Percentiles rank a stretch among this genome's conserved stretches.
phyloP scores from a whole-genome alignment of 2,797 vertebrate species.

The Sebastes hopkinsi region DNA sequence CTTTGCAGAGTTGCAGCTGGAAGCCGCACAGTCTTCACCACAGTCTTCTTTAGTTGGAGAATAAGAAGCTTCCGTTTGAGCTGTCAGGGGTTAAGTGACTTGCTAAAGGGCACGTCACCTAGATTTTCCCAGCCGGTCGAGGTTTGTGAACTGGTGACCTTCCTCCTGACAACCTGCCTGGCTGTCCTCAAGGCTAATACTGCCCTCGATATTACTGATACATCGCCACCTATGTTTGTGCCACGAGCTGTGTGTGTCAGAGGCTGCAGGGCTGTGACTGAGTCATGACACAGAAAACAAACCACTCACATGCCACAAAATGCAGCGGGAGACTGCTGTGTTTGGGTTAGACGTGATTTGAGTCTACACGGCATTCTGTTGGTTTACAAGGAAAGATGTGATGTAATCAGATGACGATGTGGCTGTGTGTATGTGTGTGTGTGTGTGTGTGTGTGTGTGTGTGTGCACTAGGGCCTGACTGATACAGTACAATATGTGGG shows the following conservation, averaged over 20 bases:
- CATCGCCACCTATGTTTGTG: conserved; percentile 28
- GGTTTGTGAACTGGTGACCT: conserved; percentile 63
- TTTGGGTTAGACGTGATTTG: conserved; percentile 24
- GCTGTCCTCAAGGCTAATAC: conserved; percentile 32
- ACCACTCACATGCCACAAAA: conserved; percentile 23
- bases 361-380: conserved; percentile 2
- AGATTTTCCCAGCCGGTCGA: conserved; percentile 48
- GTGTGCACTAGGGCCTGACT: background rate
- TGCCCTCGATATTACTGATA: conserved; percentile 57
- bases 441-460: too few species aligned
- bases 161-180: conserved; percentile 51
- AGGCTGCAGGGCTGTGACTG: conserved; percentile 41
- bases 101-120: conserved; percentile 53
- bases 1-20: background rate
- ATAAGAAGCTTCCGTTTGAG: conserved; percentile 10
- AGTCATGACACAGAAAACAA: conserved; percentile 45
- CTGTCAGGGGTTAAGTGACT: conserved; percentile 57
- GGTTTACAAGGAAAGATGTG: conserved; percentile 10
- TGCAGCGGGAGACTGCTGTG: conserved; percentile 25
- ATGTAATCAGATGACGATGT: conserved; percentile 26
- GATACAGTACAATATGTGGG: conserved; percentile 6
- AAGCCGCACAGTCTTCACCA: background rate
- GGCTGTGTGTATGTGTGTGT: background rate
- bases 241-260: conserved; percentile 57
- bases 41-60: background rate